Conservation (phyloP, 1,140 invertebrate species). For the Gryon sp. region DNA sequence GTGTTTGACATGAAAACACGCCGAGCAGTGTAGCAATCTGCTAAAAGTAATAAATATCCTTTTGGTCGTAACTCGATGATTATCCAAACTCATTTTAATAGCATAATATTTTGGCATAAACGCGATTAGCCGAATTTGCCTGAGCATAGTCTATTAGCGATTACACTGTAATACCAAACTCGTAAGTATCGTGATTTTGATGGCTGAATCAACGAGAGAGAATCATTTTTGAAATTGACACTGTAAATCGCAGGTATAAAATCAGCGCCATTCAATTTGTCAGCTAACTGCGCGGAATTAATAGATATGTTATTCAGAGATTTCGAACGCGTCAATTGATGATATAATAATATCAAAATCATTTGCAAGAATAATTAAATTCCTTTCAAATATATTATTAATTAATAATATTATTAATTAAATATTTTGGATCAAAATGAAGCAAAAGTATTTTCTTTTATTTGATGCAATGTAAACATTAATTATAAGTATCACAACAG, state of each 20-base stretch:
- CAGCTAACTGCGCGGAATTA: conserved; percentile 27
- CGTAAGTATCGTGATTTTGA: conserved; percentile 49
- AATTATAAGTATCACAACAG: too few relatives aligned
- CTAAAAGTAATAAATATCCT: conserved; percentile 37
- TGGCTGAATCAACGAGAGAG: conserved; percentile 13
- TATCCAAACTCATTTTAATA: conserved; percentile 52
- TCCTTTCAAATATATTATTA: too few relatives aligned
- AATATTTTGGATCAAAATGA: too few relatives aligned
- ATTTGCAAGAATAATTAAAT: conserved; percentile 16
- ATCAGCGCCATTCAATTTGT: conserved; percentile 49
- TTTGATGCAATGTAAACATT: too few relatives aligned
- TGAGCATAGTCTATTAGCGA: conserved; percentile 48
- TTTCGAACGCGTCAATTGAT: conserved; percentile 19
- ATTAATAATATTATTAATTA: too few relatives aligned
- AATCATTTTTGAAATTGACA: conserved; percentile 48
- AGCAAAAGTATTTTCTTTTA: too few relatives aligned
- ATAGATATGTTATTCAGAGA: conserved; percentile 33
- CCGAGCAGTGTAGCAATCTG: conserved; percentile 17
- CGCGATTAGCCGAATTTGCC: conserved; percentile 56
- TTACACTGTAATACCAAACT: conserved; percentile 45
- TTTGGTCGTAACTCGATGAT: conserved; percentile 44
- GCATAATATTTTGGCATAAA: conserved; percentile 54
- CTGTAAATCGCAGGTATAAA: conserved; percentile 34
- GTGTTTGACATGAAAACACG: conserved; percentile 22
- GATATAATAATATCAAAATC: conserved; percentile 28